Evolutionary conservation across 2,797 vertebrate species (phyloP).

Genomic region (Smutsia gigantea): DNA sequence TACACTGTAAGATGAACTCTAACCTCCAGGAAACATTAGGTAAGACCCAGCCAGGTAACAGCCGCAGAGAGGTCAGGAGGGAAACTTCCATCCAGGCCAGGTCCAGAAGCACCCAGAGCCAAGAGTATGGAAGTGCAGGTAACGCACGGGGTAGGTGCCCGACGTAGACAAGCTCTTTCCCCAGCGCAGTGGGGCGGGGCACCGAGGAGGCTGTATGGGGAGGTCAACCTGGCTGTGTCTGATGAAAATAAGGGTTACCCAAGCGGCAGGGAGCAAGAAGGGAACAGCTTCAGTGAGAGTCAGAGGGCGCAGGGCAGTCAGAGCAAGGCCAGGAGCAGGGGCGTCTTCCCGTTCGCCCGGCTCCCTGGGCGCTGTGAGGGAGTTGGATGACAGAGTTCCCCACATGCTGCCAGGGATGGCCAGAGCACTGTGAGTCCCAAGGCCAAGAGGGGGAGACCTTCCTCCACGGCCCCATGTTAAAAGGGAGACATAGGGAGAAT

Average conservation of each 20-base stretch:
- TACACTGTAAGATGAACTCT: not conserved
- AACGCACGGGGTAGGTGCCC: rapidly evolving
- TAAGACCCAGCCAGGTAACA: not conserved
- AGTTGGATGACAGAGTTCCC: not conserved
- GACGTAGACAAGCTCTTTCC: not conserved
- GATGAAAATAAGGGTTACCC: not conserved
- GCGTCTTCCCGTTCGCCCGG: rapidly evolving
- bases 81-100: not conserved
- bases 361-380: rapidly evolving
- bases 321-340: not conserved
- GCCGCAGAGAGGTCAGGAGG: not conserved
- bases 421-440: not conserved
- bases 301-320: rapidly evolving
- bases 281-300: not conserved
- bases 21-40: not conserved
- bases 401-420: not conserved
- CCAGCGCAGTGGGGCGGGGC: too few species aligned
- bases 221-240: not conserved
- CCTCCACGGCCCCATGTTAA: too few species aligned
- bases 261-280: not conserved
- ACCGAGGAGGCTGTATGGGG: rapidly evolving
- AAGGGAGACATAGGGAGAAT: not conserved
- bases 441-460: not conserved
- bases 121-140: not conserved
- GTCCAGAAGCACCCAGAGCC: not conserved